Evolutionary conservation across 2,113 vertebrate genomes (phyloP).

Genomic region (Nannospalax galili): DNA sequence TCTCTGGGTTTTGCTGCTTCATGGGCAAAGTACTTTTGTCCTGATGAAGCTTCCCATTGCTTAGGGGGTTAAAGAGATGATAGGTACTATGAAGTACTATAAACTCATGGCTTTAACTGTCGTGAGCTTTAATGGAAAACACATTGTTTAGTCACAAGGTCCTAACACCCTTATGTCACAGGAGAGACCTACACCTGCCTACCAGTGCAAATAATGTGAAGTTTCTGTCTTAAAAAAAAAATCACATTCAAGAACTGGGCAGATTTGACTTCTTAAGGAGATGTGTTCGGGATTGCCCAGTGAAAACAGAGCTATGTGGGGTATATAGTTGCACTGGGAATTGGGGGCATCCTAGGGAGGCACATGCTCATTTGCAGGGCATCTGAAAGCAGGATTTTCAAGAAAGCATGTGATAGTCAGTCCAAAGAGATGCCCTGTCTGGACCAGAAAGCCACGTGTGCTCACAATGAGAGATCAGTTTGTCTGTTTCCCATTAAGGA

Average conservation of each 20-base stretch:
- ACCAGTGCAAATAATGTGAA: background rate
- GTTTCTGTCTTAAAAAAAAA: background rate
- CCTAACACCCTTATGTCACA: background rate
- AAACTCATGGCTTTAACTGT: background rate
- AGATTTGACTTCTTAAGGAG: background rate
- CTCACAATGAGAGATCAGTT: background rate
- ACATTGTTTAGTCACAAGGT: background rate
- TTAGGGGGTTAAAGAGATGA: background rate
- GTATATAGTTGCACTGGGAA: accelerated
- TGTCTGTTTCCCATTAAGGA: background rate
- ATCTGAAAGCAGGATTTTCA: background rate
- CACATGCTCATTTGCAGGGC: accelerated
- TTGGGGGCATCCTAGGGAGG: background rate
- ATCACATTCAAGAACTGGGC: background rate
- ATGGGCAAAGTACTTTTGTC: background rate
- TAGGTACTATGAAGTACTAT: background rate
- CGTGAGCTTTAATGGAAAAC: background rate
- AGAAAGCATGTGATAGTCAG: background rate
- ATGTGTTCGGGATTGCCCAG: background rate
- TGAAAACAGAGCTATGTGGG: background rate
- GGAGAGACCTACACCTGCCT: background rate
- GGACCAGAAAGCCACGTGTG: background rate
- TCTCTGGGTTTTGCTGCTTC: background rate
- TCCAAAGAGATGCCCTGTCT: background rate
- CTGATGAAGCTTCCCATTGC: background rate